Base-by-base conservation (phyloP, 2,888 invertebrate species). In the Euzetes globulus region DNA sequence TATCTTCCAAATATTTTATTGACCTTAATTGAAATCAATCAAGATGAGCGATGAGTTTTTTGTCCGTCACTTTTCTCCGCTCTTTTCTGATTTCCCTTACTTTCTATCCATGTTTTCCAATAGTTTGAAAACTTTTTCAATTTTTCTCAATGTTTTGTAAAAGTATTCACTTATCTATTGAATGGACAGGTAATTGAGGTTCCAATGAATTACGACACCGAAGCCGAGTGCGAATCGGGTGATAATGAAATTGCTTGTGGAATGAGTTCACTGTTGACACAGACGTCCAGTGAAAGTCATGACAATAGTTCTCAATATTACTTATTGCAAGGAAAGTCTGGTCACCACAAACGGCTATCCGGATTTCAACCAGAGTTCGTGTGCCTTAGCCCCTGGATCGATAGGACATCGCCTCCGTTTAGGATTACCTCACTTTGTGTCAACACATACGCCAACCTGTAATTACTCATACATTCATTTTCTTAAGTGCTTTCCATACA, bases 391-490 rank as follows among this genome's bases (percentile, higher is more conserved):
- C 90, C 89, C 72, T 91, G 91, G 85, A 86, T 87, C 77, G 89
- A 88, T 80, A 88, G 89, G 65, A 82, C 82, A 76, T 88, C 89
- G 84, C 88, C 91, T 80, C 89, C 95, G 80, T 89, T 91, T 84
- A 89, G 88, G 83, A 89, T 98, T 82, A 89, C 93, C 79, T 88
- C 94, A 79, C 88, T 98, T 82, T 90, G 92, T 80, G 88, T 99
- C 84, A 97, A 96, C 86, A 95, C 97, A 80, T 92, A 92, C 75
- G 97, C 94, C 85, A 96, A 96, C 84, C 88, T 99, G 97, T 97
- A 86, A 90, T 65, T 15, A 72, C 29, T 52, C 72, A 29, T 19
- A 27, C n/a, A 65, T 63, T 70, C 22, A 41, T 73, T 72, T 33
- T 27, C 37, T 45, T n/a, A 41, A 41, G 41, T 41, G 41, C n/a